Evolutionary conservation across 2,113 vertebrate species (phyloP).

Genomic region (Ciconia boyciana): DNA sequence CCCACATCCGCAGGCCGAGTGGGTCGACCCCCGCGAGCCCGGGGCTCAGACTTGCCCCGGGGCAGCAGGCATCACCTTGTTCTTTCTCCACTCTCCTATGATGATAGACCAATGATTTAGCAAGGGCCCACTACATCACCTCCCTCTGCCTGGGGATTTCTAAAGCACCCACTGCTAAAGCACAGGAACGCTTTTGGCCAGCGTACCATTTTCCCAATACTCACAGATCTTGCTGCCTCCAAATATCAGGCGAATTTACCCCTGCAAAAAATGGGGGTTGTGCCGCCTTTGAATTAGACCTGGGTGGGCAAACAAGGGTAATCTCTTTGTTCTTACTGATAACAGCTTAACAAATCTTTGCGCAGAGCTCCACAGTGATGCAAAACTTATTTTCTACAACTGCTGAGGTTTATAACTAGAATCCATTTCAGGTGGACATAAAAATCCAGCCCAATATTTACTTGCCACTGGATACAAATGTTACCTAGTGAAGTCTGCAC

Average conservation of each 20-base stretch:
- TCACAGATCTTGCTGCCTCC: neutral
- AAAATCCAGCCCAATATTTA: conserved; percentile 77
- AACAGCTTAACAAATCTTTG: neutral
- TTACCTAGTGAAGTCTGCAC: conserved; percentile 77
- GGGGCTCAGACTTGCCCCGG: accelerated
- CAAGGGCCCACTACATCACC: accelerated
- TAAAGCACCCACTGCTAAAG: neutral
- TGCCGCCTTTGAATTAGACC: neutral
- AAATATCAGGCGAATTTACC: neutral
- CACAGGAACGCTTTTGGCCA: accelerated
- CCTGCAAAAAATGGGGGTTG: neutral
- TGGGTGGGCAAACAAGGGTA: neutral
- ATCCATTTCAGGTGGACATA: conserved; percentile 71
- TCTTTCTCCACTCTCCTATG: neutral
- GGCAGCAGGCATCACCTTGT: neutral
- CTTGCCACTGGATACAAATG: conserved; percentile 72
- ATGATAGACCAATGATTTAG: too few species aligned
- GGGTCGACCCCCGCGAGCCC: accelerated
- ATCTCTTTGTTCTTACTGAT: neutral
- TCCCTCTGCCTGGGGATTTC: neutral
- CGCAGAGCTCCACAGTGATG: neutral
- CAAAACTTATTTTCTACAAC: neutral
- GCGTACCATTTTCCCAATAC: accelerated
- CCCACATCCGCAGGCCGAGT: neutral
- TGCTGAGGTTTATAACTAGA: conserved; percentile 40